phyloP scores from a whole-genome alignment of 2,888 invertebrate genomes.

The Drosophila hamatofila region DNA sequence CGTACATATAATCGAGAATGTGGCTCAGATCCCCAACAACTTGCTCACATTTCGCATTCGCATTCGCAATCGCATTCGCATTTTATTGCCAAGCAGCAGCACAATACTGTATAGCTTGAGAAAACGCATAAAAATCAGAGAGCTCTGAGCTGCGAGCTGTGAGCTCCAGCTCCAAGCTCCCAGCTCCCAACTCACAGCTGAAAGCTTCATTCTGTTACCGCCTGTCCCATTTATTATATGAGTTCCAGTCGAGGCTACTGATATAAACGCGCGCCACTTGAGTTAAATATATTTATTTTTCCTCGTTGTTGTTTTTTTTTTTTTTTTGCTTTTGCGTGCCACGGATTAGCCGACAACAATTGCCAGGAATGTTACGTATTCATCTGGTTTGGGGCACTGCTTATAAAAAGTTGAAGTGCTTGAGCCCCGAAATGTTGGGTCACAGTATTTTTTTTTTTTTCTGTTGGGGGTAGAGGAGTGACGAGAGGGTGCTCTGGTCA shows the following conservation, averaged over 20 bases:
- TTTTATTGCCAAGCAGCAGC: constrained; percentile 72
- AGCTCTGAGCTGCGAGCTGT: constrained; percentile 15
- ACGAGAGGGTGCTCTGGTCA: constrained; percentile 53
- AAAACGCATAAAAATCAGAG: constrained; percentile 77
- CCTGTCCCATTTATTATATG: constrained; percentile 73
- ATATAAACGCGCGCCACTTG: constrained; percentile 71
- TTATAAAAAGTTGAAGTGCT: constrained; percentile 54
- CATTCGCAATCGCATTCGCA: constrained; percentile 64
- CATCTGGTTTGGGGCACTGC: constrained; percentile 56
- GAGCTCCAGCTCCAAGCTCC: not conserved
- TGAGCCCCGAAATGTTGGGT: constrained; percentile 30
- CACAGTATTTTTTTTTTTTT: not conserved
- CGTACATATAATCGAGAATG: constrained; percentile 17
- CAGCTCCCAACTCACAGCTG: constrained; percentile 1
- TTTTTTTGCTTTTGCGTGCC: constrained; percentile 26
- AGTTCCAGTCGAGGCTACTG: constrained; percentile 67
- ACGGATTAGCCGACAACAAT: constrained; percentile 73
- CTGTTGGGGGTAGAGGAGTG: not conserved
- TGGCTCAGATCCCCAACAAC: constrained; percentile 43
- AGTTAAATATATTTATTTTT: constrained; percentile 55
- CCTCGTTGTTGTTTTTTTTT: constrained; percentile 15
- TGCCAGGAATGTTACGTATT: constrained; percentile 65
- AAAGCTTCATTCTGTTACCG: constrained; percentile 35
- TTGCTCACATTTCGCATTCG: constrained; percentile 71
- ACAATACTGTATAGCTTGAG: constrained; percentile 44